Evolutionary conservation across 1,140 invertebrate species (phyloP), one percentile per base, ranked within the genome.

Genomic region (Drosophila truncata): DNA sequence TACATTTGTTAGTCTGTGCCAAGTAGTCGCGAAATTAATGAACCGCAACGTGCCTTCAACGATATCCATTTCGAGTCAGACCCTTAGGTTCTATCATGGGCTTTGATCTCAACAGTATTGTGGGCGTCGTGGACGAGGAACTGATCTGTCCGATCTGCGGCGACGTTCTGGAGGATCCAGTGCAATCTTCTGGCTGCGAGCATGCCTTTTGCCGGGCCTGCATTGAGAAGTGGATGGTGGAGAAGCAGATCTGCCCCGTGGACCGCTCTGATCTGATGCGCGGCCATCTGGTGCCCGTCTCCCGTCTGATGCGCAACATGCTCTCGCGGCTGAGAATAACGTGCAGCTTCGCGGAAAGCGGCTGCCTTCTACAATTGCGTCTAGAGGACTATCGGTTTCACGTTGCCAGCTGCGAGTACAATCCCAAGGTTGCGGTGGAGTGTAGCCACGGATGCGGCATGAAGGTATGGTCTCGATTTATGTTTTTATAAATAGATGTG

Each of bases 251-350:
- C 16, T 88, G 84, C 25, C 85, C 84, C 1, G 85, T 85, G 14
- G 84, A 85, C 44, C 84, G 81, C 0, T 64, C 78, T 1, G 59
- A 67, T 4, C 33, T 90, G 2, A 3, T 62, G 37, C 20, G 52
- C 1, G n/a, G 20, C 0, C 66, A 85, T 9, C 13, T 88, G 54
- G 69, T 79, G 20, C 33, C 62, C 9, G 74, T 60, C 3, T 80
- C 85, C 0, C 78, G 85, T 0, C 50, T 88, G 9, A 81, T 88
- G 85, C 85, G 85, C 14, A 90, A 90, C 39, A 85, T 88, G 81
- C 74, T 88, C 8, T 46, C 39, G 0, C 70, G 85, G 1, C 13
- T 85, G 8, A 71, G 63, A 55, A 88, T 88, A 14, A 69, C 67
- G 33, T 88, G 85, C n/a, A 35, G 20, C 27, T 90, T 75, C 20